These are phyloP conservation scores for Drosophila asahinai DNA, from an alignment of 1,140 invertebrate genomes.

Conservation along the genomic window DNA sequence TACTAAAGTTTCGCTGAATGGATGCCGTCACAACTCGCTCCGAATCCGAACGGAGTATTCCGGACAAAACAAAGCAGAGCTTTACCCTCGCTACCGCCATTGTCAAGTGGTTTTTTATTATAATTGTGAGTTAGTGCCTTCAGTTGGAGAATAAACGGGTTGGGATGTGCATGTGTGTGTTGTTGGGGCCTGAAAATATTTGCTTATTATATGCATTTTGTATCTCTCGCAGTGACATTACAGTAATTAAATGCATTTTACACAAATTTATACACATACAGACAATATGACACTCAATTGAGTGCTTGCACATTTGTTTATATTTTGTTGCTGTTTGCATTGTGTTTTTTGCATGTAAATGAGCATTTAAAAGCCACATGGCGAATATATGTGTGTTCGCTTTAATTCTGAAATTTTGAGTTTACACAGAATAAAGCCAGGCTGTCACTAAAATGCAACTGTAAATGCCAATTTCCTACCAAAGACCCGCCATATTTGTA, in stretches of 20 bases:
- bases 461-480: not conserved
- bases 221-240: conserved; percentile 13
- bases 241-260: conserved; percentile 59
- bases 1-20: conserved; percentile 47
- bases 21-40: conserved; percentile 30
- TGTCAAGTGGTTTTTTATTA: conserved; percentile 49
- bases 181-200: conserved; percentile 51
- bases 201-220: conserved; percentile 49
- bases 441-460: conserved; percentile 24
- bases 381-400: conserved; percentile 29
- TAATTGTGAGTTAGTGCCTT: conserved; percentile 36
- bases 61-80: conserved; percentile 21
- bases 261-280: conserved; percentile 1
- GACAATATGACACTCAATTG: conserved; percentile 26
- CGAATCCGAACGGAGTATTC: conserved; percentile 10
- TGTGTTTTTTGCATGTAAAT: conserved; percentile 28
- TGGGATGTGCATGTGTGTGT: conserved; percentile 28
- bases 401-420: conserved; percentile 1
- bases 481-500: not conserved
- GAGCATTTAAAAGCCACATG: conserved; percentile 35
- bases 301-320: conserved; percentile 39
- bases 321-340: conserved; percentile 14
- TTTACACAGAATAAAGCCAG: conserved; percentile 13
- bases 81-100: conserved; percentile 4
- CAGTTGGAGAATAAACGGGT: conserved; percentile 9